phyloP scores from a whole-genome alignment of 1,140 invertebrate genomes.

The Diorhabda elongata region DNA sequence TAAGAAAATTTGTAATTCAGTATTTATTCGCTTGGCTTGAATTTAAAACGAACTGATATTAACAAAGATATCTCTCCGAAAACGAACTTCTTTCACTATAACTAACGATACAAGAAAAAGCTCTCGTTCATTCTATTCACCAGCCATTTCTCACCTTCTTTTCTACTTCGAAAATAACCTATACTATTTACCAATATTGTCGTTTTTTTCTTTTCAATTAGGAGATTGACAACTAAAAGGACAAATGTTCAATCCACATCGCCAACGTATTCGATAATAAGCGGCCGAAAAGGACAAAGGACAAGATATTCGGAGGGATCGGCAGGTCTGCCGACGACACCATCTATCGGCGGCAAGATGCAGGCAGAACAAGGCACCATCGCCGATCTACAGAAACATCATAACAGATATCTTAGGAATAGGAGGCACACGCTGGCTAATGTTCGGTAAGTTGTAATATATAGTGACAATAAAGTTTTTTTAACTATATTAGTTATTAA shows the following conservation, averaged over 20 bases:
- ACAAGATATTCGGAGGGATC: slow-evolving; percentile 34
- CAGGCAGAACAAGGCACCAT: slow-evolving; percentile 85
- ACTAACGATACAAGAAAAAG: slow-evolving; percentile 20
- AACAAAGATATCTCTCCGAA: too few species aligned
- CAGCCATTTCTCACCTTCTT: neutral
- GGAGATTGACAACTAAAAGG: slow-evolving; percentile 32
- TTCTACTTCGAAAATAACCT: neutral
- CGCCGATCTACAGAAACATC: slow-evolving; percentile 79
- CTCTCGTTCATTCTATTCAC: neutral
- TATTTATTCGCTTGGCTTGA: too few species aligned
- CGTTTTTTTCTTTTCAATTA: slow-evolving; percentile 27
- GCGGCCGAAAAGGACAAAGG: slow-evolving; percentile 32
- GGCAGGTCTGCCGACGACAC: slow-evolving; percentile 35
- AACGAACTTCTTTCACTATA: too few species aligned
- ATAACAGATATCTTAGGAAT: slow-evolving; percentile 75
- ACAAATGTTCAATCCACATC: slow-evolving; percentile 42
- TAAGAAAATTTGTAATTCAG: too few species aligned
- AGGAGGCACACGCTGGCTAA: slow-evolving; percentile 80
- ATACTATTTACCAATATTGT: neutral
- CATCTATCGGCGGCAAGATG: slow-evolving; percentile 57
- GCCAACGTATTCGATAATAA: slow-evolving; percentile 42
- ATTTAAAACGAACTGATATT: too few species aligned
- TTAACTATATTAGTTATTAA: neutral
- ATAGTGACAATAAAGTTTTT: neutral
- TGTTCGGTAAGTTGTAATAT: slow-evolving; percentile 67